Evolutionary conservation across 2,888 invertebrate species (phyloP), one percentile per base, ranked within the genome.

Genomic region (Saturnia japonica): DNA sequence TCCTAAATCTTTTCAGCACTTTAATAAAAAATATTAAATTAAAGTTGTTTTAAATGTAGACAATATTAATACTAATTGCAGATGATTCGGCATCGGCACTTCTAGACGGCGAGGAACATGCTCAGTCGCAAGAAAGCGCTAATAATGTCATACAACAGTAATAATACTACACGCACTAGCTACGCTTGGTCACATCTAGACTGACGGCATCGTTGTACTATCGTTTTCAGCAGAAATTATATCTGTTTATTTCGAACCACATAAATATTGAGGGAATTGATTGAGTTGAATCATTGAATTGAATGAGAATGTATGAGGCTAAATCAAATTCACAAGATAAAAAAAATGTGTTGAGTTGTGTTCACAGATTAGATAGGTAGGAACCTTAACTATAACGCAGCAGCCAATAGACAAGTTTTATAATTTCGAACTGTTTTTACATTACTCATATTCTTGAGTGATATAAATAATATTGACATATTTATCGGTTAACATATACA

Each of bases 31-130:
- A 34, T 2, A 34, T 34, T 34, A 4, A 34, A 2, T 2, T 34
- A 34, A 34, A 34, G 34, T 34, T 34, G 6, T 34, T 34, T 43
- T 43, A 54, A 54, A 51, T n/a, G n/a, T 51, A 47, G 45, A 47
- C 19, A 7, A n/a, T n/a, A n/a, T n/a, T 47, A 19, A 47, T 47
- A 7, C n/a, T 54, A 16, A 40, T 70, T 76, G 0, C 78, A 96
- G 94, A 95, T 95, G 88, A 96, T 95, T 85, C 94, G 94, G 88
- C 96, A 96, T 90, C 94, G 95, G 87, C 96, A 96, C 90, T 91
- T 95, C 86, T 95, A 95, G 91, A 95, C 95, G 85, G 95, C 95
- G 78, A 74, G 68, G 77, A 79, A 74, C 74, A 75, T 73, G 74
- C 28, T 47, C 64, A 34, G 57, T 60, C 25, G 42, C 57, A 28